Conservation (phyloP, 2,113 vertebrate species). For the Trogon melanurus region DNA sequence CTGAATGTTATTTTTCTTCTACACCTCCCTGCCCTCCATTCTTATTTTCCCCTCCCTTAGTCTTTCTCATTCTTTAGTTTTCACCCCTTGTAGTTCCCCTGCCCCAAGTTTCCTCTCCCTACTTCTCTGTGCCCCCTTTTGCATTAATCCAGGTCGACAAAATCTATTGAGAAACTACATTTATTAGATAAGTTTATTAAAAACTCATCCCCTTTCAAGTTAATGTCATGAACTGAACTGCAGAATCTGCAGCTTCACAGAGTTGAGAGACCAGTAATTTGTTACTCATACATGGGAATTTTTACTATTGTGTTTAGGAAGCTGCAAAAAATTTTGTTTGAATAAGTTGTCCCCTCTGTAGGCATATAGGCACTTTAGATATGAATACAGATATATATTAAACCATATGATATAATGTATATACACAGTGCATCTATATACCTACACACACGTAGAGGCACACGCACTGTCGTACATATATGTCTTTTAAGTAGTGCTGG, state of each 20-base stretch:
- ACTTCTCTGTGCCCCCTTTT: not conserved
- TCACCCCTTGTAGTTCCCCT: not conserved
- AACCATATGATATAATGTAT: not conserved
- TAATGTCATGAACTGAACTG: not conserved
- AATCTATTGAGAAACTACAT: not conserved
- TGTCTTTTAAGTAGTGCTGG: not conserved
- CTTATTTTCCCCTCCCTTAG: not conserved
- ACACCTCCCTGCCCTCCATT: not conserved
- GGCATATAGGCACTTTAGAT: not conserved
- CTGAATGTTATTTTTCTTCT: not conserved
- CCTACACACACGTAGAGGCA: not conserved
- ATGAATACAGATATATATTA: not conserved
- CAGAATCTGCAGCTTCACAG: not conserved
- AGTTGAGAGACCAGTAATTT: not conserved
- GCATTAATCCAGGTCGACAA: not conserved
- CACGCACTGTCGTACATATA: fast-evolving
- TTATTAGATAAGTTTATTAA: not conserved
- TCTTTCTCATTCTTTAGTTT: not conserved
- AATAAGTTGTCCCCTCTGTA: not conserved
- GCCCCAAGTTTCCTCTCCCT: not conserved
- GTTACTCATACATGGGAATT: not conserved
- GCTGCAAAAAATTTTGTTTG: not conserved
- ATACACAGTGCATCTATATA: not conserved
- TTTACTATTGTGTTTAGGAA: not conserved
- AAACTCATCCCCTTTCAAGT: not conserved